Evolutionary conservation across 2,888 invertebrate genomes (phyloP), one percentile per base, ranked within the genome.

Genomic region (Rhopalosiphum nymphaeae): DNA sequence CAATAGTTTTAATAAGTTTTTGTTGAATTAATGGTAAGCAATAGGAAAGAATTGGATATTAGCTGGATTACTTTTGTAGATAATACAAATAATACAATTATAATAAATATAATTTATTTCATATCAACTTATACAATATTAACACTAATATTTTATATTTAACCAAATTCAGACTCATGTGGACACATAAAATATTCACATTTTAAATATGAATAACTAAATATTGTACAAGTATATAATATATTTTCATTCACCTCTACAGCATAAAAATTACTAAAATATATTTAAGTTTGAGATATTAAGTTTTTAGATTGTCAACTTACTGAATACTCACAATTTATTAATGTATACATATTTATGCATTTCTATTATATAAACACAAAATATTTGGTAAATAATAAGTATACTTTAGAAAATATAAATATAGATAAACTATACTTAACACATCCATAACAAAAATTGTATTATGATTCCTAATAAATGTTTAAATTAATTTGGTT

Each of bases 101-200:
- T 78, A 88, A 92, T 53, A 92, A 92, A 92, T 88, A 92, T 42
- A 92, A 88, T 92, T 92, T 92, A 92, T 92, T 92, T 53, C 36
- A 86, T 87, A n/a, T 87, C n/a, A 92, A 87, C 46, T 36, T 92
- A 87, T 86, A 92, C 49, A 92, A 87, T 88, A 11, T 53, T 88
- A 92, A 67, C 53, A 88, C 86, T 91, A 67, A 49, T 67, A 90
- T 46, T 61, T 87, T 87, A 91, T 67, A 56, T 44, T 61, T 86
- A 85, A 85, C 56, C 16, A 91, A 57, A 91, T 86, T 57, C 44
- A 86, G 57, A 91, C 36, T 86, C 26, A 46, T 86, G 86, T 91
- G 86, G 86, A 57, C 61, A 91, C 57, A 86, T 56, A 85, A 56
- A 85, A 91, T 91, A 85, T 91, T 57, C 85, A 85, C 56, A 56